Percentiles rank a stretch among this genome's conserved stretches.
Evolutionary conservation across 2,113 vertebrate species (phyloP).

Genomic region (Phaethornis superciliosus): DNA sequence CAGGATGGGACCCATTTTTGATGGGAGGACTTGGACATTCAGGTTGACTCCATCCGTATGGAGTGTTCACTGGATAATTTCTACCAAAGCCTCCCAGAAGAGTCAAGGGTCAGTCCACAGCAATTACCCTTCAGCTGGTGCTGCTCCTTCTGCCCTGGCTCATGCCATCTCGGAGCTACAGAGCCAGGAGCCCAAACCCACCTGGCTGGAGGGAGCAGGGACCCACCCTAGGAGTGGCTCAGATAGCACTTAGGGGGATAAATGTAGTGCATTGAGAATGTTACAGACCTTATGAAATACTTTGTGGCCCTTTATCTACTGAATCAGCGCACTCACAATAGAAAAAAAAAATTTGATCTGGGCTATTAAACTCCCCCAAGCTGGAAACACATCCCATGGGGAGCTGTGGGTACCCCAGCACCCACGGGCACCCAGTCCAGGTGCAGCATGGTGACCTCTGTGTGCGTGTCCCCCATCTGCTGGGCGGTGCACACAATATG

Average conservation of each 20-base stretch:
- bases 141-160: not conserved
- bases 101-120: not conserved
- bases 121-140: not conserved
- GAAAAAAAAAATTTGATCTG: no score
- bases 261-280: not conserved
- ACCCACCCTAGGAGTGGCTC: accelerated
- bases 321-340: no score
- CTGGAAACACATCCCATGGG: not conserved
- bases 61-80: not conserved
- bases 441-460: accelerated
- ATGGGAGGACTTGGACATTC: not conserved
- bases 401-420: not conserved
- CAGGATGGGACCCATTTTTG: accelerated
- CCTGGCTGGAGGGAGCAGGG: accelerated
- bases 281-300: no score
- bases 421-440: not conserved
- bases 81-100: not conserved
- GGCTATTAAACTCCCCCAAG: no score
- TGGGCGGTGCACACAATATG: no score
- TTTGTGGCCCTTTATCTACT: no score
- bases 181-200: not conserved
- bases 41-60: not conserved
- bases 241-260: accelerated
- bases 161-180: not conserved
- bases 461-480: not conserved